These are phyloP conservation scores for Microtus montanus DNA, from an alignment of 2,113 vertebrate species.

Conservation along the genomic window DNA sequence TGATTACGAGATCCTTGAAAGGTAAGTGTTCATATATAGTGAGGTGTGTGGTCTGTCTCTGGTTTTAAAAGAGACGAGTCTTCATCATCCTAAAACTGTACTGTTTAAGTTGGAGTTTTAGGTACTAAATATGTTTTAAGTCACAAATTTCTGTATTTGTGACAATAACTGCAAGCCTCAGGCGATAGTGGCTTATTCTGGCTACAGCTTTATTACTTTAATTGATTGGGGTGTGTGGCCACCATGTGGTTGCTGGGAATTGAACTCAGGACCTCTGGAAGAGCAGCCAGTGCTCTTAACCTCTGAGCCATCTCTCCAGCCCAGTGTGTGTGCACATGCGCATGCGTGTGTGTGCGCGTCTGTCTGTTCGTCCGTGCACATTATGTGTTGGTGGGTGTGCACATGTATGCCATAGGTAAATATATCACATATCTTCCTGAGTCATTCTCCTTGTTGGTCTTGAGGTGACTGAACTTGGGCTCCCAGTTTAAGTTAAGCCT, in stretches of 20 bases:
- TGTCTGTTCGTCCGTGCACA: neutral
- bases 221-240: no score
- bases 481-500: neutral
- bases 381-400: neutral
- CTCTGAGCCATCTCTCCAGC: no score
- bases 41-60: neutral
- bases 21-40: constrained; percentile 85
- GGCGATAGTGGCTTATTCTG: neutral
- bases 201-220: neutral
- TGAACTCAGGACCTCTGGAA: no score
- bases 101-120: neutral
- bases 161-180: neutral
- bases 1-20: constrained; percentile 95
- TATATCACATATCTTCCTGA: neutral
- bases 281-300: no score
- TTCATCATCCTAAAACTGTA: neutral
- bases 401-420: neutral
- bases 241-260: no score
- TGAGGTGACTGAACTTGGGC: neutral
- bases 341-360: no score
- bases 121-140: neutral
- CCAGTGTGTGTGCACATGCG: no score
- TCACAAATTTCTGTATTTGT: neutral
- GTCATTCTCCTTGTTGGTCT: neutral
- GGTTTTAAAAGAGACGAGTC: constrained; percentile 18